These are phyloP conservation scores for Polymixis flavicincta DNA, from an alignment of 2,888 invertebrate species.

Conservation along the genomic window DNA sequence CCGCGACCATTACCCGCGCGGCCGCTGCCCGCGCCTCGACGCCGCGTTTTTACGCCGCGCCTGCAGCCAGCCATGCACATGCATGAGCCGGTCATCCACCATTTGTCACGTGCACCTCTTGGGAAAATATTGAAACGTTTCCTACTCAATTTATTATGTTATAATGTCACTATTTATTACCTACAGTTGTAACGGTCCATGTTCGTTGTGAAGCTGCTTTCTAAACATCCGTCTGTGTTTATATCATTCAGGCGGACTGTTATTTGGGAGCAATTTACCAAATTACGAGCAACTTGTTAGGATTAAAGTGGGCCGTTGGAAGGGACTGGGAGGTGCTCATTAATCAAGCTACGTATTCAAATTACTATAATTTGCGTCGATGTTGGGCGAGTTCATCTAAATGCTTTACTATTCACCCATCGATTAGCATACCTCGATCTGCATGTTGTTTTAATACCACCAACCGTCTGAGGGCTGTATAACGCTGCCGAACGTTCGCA, in stretches of 20 bases:
- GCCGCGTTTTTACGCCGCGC: constrained; percentile 77
- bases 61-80: constrained; percentile 75
- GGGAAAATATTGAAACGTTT: constrained; percentile 61
- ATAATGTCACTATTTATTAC: constrained; percentile 54
- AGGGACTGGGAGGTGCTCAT: constrained; percentile 56
- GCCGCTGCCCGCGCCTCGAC: constrained; percentile 67
- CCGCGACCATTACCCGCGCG: constrained; percentile 72
- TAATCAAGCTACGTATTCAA: constrained; percentile 70
- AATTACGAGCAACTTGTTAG: constrained; percentile 53
- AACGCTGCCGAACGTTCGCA: constrained; percentile 3
- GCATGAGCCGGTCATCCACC: constrained; percentile 70
- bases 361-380: constrained; percentile 67
- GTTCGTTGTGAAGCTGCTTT: constrained; percentile 36
- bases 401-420: constrained; percentile 40
- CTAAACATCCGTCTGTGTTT: constrained; percentile 48
- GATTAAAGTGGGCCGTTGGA: constrained; percentile 34
- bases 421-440: constrained; percentile 55
- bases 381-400: constrained; percentile 38
- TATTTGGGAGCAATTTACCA: constrained; percentile 62
- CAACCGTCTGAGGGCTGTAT: constrained; percentile 16
- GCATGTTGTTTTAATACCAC: constrained; percentile 15
- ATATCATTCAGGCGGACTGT: constrained; percentile 49
- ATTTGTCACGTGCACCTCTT: constrained; percentile 63
- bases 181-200: constrained; percentile 30
- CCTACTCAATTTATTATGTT: constrained; percentile 50